Percentiles rank a stretch among this genome's conserved stretches.
phyloP scores from a whole-genome alignment of 2,113 vertebrate genomes.

The Centrocercus urophasianus region DNA sequence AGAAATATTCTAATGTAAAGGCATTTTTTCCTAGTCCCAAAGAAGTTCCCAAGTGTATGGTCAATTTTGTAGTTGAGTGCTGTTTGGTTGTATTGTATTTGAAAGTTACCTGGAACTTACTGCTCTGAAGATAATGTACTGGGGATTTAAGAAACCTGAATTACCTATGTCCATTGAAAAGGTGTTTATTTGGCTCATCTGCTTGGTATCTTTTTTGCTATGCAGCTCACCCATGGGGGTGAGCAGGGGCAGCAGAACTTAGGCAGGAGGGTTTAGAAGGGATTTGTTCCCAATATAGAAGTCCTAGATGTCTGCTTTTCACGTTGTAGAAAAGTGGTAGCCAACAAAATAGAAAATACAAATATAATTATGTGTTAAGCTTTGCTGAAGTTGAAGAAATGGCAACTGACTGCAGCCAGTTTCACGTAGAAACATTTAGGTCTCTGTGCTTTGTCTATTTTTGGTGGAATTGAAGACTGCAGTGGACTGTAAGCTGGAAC shows the following conservation, averaged over 20 bases:
- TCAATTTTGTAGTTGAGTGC: background rate
- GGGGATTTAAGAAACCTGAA: background rate
- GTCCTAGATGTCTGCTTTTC: background rate
- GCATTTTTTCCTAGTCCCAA: background rate
- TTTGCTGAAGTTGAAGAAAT: background rate
- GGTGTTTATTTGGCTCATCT: background rate
- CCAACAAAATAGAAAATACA: background rate
- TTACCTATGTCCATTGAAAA: background rate
- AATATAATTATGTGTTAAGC: background rate
- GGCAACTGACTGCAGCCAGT: background rate
- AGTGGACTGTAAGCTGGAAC: background rate
- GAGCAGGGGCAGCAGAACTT: background rate
- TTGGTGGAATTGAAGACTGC: background rate
- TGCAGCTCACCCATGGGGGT: rapidly evolving
- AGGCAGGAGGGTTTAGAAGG: background rate
- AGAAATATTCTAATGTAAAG: background rate
- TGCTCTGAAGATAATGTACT: background rate
- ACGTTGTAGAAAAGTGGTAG: background rate
- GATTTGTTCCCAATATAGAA: rapidly evolving
- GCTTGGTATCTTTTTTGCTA: background rate
- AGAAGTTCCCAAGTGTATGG: background rate
- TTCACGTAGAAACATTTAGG: background rate
- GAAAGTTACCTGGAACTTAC: background rate
- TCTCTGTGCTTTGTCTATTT: background rate
- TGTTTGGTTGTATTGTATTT: background rate